Conservation (phyloP, 1,140 invertebrate species). For the Thaumatotibia leucotreta region DNA sequence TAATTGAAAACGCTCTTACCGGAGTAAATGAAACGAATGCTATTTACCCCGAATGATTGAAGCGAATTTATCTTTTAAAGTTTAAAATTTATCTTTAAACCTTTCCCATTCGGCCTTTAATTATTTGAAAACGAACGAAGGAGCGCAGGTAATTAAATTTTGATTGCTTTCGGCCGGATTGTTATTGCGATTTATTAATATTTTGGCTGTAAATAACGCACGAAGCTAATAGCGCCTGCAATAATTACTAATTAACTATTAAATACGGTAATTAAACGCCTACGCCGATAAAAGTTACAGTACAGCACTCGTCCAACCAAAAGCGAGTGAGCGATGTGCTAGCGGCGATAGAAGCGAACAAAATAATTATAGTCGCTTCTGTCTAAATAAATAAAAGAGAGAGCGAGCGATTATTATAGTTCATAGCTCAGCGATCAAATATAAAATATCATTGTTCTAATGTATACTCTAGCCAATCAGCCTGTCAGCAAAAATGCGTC, state of each 20-base stretch:
- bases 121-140: constrained; percentile 43
- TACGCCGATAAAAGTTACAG: constrained; percentile 10
- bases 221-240: constrained; percentile 49
- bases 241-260: constrained; percentile 64
- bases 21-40: constrained; percentile 74
- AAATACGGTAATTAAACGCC: constrained; percentile 48
- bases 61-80: constrained; percentile 75
- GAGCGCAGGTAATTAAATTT: constrained; percentile 61
- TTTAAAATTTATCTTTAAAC: constrained; percentile 69
- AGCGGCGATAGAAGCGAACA: no score
- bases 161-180: constrained; percentile 55
- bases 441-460: no score
- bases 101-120: constrained; percentile 45
- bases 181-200: constrained; percentile 60
- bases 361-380: no score
- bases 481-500: no score
- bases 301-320: not conserved
- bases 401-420: no score
- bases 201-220: constrained; percentile 46
- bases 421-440: no score
- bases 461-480: no score
- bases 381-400: no score
- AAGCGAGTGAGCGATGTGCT: not conserved
- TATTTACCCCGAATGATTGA: constrained; percentile 73
- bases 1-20: constrained; percentile 75